Base-by-base conservation (phyloP, 23 tunicate species). In the Ciona savignyi region DNA sequence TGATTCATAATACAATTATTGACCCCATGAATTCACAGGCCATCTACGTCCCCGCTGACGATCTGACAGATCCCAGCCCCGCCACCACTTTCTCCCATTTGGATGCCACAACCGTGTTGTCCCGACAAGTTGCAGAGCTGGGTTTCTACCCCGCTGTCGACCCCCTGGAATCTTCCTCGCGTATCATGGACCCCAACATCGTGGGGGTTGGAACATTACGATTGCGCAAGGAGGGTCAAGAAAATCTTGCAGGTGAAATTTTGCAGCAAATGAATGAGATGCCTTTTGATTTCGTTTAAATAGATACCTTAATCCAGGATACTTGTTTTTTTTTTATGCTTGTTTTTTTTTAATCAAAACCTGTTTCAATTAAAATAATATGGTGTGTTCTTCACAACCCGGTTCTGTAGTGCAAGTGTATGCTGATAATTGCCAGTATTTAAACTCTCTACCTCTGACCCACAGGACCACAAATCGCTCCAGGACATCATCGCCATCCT, bases 61-160 rank as follows among this genome's bases (percentile, higher is more conserved):
- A 95, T 72, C 89, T 95, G 85, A 95, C 99, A 28, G 99, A 95
- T 89, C 99, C 99, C 66, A 83, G 92, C 30, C 99, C 99, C 2
- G 99, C 99, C 65, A 95, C 99, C 62, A 95, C 99, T 48, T 95
- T 95, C 96, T 95, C 99, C 74, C 99, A 95, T 83, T 95, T 95
- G 99, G 99, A 95, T 68, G 99, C 99, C 73, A 95, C 99, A 62
- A 95, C 99, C 77, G 99, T 95, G 69, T 84, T 95, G 88, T 95
- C 99, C 31, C 92, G 99, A 34, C 92, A 90, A 35, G 90, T 95
- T 49, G 77, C 99, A 24, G 99, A 95, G 67, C 80, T 95, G 84
- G 99, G 99, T 77, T 95, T 95, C 93, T 95, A 95, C 84, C 99
- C 99, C 1, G 99, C 99, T 77, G 99, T 95, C 32, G 99, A 95